phyloP scores from a whole-genome alignment of 2,888 invertebrate species.

The Anaspis maculata region DNA sequence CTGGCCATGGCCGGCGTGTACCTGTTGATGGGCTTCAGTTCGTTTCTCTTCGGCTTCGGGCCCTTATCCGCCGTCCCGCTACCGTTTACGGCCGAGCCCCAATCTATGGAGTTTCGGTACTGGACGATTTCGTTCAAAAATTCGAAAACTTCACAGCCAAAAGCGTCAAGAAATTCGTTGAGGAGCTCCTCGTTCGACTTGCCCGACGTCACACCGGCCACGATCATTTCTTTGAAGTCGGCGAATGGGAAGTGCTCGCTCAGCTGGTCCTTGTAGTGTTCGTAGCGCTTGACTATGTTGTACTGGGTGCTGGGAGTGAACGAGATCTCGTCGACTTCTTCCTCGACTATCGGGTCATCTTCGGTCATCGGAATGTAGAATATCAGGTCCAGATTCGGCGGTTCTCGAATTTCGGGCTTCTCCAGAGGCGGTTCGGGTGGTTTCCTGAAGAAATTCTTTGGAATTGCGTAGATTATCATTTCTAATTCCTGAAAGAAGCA shows the following conservation, averaged over 20 bases:
- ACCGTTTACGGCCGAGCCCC: constrained; percentile 23
- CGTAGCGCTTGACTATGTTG: constrained; percentile 24
- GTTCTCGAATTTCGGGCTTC: too few relatives aligned
- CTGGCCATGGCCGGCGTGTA: constrained; percentile 58
- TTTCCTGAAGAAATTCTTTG: too few relatives aligned
- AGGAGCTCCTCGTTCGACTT: constrained; percentile 53
- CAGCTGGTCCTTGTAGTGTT: constrained; percentile 24
- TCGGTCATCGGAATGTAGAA: constrained; percentile 27
- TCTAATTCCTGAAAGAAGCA: too few relatives aligned
- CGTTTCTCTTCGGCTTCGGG: constrained; percentile 1
- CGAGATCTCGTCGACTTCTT: constrained; percentile 16
- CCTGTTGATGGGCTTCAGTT: constrained; percentile 7
- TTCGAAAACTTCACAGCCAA: constrained; percentile 66
- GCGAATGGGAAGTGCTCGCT: constrained; percentile 26
- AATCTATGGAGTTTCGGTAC: constrained; percentile 21
- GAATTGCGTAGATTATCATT: too few relatives aligned
- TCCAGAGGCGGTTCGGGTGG: too few relatives aligned
- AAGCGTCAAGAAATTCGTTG: constrained; percentile 77
- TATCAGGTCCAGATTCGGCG: too few relatives aligned
- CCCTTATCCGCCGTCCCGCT: neutral
- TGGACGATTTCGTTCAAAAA: constrained; percentile 35
- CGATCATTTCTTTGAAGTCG: constrained; percentile 27
- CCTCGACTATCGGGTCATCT: constrained; percentile 23
- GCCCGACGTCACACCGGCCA: constrained; percentile 24
- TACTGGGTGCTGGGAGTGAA: constrained; percentile 18